Evolutionary conservation across 2,888 invertebrate genomes (phyloP), one percentile per base, ranked within the genome.

Genomic region (Rotaria socialis): DNA sequence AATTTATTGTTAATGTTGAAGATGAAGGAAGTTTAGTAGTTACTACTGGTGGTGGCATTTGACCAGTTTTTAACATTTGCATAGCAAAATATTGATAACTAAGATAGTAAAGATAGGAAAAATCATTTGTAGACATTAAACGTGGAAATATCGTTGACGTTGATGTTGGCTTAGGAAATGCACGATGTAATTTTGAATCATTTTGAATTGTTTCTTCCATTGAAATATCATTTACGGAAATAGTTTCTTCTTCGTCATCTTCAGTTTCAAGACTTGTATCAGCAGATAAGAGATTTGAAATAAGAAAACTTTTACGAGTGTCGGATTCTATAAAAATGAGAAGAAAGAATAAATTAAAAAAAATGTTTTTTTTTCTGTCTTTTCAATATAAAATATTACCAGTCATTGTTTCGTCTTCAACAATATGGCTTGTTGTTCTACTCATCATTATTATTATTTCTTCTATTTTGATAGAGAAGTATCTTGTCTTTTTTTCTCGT

Each of bases 121-220:
- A 80, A 47, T 80, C 80, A 80, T 80, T 80, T 47, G 80, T 47
- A 24, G 80, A 80, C 47, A 80, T 80, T 47, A 80, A n/a, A 80
- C 80, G 80, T 80, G 80, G 80, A 67, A 67, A 67, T 67, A 67
- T 67, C 67, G 19, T 67, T 67, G 67, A 56, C 24, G 56, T 56
- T 56, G 24, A 24, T 24, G 6, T 35, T 7, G 67, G 67, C 35
- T 67, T 67, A 16, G 35, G 67, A 67, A 67, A 67, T 35, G 67
- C 67, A 19, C 67, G 35, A 67, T 67, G 67, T 41, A 67, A 19
- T 67, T 67, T 67, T 6, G 67, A 19, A 27, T 35, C 16, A 67
- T 67, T 67, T 14, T 14, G 6, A 67, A 41, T 5, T 41, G 35
- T 67, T 35, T 35, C 67, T 67, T 67, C 67, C 8, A 67, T 67